A percentile compares a stretch with the other conserved stretches of the same genome.
phyloP scores from a whole-genome alignment of 2,797 vertebrate genomes.

The Myotis planiceps region DNA sequence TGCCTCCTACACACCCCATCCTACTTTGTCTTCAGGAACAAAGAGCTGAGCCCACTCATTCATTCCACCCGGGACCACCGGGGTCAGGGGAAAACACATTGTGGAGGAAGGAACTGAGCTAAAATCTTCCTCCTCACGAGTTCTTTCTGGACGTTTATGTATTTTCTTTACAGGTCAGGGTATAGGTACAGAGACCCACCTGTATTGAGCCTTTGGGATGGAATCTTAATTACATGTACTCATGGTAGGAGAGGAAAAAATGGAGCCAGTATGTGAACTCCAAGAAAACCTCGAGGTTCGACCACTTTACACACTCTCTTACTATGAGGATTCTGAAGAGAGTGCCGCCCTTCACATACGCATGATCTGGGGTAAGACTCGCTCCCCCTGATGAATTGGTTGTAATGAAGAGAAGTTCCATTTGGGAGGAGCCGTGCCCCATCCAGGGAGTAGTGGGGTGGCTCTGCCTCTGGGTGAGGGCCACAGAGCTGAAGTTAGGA shows the following conservation, averaged over 20 bases:
- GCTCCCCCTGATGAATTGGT: background rate
- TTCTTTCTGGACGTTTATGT: background rate
- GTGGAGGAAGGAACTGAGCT: background rate
- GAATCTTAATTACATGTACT: background rate
- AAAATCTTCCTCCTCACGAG: background rate
- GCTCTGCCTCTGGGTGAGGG: background rate
- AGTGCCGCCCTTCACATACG: fast-evolving
- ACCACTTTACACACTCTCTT: background rate
- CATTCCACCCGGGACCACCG: background rate
- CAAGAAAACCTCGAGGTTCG: background rate
- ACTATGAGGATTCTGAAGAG: background rate
- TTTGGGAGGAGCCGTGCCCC: background rate
- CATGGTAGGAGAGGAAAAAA: background rate
- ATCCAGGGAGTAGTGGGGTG: background rate
- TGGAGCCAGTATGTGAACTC: background rate
- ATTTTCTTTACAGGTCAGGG: background rate
- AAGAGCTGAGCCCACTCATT: background rate
- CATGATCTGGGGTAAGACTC: fast-evolving
- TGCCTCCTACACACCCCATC: too few relatives aligned
- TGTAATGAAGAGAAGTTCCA: background rate
- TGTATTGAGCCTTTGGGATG: background rate
- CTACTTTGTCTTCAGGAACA: background rate
- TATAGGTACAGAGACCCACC: background rate
- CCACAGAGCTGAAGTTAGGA: background rate
- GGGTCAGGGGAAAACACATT: background rate